These are phyloP conservation scores for Samia ricini DNA, from an alignment of 1,140 invertebrate species.

Conservation along the genomic window DNA sequence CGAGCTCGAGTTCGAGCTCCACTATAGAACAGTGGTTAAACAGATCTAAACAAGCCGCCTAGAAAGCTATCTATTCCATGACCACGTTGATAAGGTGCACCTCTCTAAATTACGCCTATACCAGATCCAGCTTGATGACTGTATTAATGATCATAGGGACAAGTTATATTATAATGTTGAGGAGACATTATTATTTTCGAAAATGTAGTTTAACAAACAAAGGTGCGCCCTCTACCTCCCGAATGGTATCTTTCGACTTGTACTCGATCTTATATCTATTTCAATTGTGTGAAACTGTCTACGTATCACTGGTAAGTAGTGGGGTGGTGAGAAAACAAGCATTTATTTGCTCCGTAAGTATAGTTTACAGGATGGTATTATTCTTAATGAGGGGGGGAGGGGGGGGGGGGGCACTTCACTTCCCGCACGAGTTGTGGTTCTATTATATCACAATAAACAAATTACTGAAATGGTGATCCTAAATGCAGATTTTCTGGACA, in stretches of 20 bases:
- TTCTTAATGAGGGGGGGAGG: conserved; percentile 36
- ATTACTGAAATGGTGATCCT: conserved; percentile 36
- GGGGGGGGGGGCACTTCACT: too few species aligned
- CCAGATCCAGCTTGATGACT: too few species aligned
- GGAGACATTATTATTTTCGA: too few species aligned
- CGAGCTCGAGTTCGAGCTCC: too few species aligned
- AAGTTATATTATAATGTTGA: too few species aligned
- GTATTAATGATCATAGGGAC: too few species aligned
- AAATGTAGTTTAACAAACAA: conserved; percentile 36
- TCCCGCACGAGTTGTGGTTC: conserved; percentile 48
- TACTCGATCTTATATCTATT: conserved; percentile 44
- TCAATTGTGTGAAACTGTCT: conserved; percentile 41
- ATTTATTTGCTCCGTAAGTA: conserved; percentile 34
- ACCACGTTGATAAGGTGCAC: too few species aligned
- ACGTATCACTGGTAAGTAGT: conserved; percentile 36
- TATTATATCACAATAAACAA: conserved; percentile 50
- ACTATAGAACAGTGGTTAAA: too few species aligned
- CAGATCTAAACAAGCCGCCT: too few species aligned
- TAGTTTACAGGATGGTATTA: conserved; percentile 21
- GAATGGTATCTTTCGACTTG: conserved; percentile 42
- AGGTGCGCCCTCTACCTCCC: conserved; percentile 45
- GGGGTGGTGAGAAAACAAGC: conserved; percentile 35
- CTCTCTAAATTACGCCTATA: too few species aligned
- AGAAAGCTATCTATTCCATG: too few species aligned
- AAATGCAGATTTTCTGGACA: conserved; percentile 33